Evolutionary conservation across 2,888 invertebrate genomes (phyloP), one percentile per base, ranked within the genome.

Genomic region (Heliconius sara): DNA sequence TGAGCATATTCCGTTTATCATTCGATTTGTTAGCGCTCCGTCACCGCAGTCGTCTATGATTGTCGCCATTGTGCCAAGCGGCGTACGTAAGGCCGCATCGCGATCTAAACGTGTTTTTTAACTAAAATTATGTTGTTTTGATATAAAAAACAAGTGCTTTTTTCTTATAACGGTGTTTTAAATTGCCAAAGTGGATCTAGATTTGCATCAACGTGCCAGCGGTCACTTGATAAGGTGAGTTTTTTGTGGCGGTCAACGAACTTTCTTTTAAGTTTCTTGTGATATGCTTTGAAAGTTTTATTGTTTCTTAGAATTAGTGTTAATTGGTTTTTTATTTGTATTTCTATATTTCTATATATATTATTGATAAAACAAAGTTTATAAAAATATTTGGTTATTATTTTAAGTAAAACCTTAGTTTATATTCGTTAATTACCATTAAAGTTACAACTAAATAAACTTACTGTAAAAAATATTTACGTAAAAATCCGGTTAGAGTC

Each of bases 131-230:
- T 86, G 89, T 84, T 82, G 82, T 80, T 81, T 84, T 80, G 84
- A 85, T 80, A 79, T 83, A 73, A 84, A 85, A 84, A 85, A 84
- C 86, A 85, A 72, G 87, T 89, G 87, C 83, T 86, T 83, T 89
- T 81, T 76, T 87, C 86, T 86, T 79, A 83, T 78, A 83, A 82
- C 85, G 86, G 88, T 85, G 88, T 79, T 83, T 84, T 74, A 96
- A 96, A 93, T 95, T 95, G 88, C 90, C 96, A 96, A 93, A 95
- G 96, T 97, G 97, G 97, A 97, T 96, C 97, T 97, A 95, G 97
- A 97, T 86, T 96, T 97, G 90, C 97, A 97, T 88, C 97, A 97
- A 95, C 96, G 97, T 95, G 96, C 97, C 95, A 96, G 96, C 95
- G 97, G 97, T 95, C 97, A 97, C 96, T 97, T 97, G 89, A 96